These are phyloP conservation scores for Tenodera sinensis DNA, from an alignment of 2,888 invertebrate species.

Conservation along the genomic window DNA sequence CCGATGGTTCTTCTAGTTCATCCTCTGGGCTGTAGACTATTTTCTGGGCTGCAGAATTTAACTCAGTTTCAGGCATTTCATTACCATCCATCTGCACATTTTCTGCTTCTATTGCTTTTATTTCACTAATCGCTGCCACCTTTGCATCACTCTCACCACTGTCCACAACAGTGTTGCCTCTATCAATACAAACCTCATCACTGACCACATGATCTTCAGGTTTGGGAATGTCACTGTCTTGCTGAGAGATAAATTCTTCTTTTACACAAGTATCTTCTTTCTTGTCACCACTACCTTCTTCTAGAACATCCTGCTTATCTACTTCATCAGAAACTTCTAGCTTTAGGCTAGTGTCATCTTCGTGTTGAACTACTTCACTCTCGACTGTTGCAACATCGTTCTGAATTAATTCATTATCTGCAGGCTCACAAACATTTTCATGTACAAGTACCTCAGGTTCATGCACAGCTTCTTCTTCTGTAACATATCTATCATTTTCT, in stretches of 20 bases:
- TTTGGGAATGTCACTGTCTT: not conserved
- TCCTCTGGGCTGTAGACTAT: not conserved
- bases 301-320: not conserved
- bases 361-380: not conserved
- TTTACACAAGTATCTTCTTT: not conserved
- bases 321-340: not conserved
- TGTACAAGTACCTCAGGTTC: not conserved
- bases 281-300: not conserved
- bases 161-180: not conserved
- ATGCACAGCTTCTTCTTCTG: not conserved
- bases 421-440: not conserved
- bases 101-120: not conserved
- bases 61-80: not conserved
- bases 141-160: not conserved
- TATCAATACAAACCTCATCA: not conserved
- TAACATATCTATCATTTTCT: not conserved
- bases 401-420: not conserved
- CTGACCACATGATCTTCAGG: not conserved
- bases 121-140: not conserved
- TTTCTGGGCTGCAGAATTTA: not conserved
- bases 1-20: not conserved
- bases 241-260: not conserved
- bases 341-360: not conserved
- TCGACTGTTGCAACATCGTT: not conserved
- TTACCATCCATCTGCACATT: not conserved